These are phyloP conservation scores for Leuciscus waleckii DNA, from an alignment of 2,797 vertebrate species.

Conservation along the genomic window DNA sequence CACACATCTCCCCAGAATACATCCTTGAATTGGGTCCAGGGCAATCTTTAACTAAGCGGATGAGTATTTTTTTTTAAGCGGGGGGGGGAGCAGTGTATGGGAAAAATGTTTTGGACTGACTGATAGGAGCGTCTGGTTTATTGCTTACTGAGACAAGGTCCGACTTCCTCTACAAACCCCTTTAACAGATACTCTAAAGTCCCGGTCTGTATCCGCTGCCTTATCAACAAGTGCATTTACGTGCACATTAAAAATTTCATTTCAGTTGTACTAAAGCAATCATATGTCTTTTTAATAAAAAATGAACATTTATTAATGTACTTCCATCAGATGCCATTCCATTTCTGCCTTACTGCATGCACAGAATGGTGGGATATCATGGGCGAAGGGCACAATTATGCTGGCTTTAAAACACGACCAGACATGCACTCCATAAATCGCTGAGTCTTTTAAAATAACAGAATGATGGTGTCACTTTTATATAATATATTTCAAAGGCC, in stretches of 20 bases:
- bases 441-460: slow-evolving; percentile 32
- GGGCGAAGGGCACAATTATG: not conserved
- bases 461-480: not conserved
- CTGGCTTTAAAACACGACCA: slow-evolving; percentile 1
- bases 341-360: not conserved
- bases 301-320: not conserved
- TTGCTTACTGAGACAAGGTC: slow-evolving; percentile 62
- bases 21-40: slow-evolving; percentile 78
- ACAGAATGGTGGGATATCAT: not conserved
- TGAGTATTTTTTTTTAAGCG: slow-evolving; percentile 39
- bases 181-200: slow-evolving; percentile 42
- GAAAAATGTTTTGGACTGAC: slow-evolving; percentile 75
- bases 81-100: slow-evolving; percentile 69
- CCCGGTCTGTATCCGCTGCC: not conserved
- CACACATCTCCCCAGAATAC: slow-evolving; percentile 79
- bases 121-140: slow-evolving; percentile 69
- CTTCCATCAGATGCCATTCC: not conserved
- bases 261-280: not conserved
- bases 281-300: not conserved
- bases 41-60: slow-evolving; percentile 65
- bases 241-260: not conserved
- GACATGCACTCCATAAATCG: not conserved
- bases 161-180: slow-evolving; percentile 38
- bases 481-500: slow-evolving; percentile 39
- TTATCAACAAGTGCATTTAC: not conserved